Evolutionary conservation across 1,140 invertebrate genomes (phyloP).

Genomic region (Hormaphis cornu): DNA sequence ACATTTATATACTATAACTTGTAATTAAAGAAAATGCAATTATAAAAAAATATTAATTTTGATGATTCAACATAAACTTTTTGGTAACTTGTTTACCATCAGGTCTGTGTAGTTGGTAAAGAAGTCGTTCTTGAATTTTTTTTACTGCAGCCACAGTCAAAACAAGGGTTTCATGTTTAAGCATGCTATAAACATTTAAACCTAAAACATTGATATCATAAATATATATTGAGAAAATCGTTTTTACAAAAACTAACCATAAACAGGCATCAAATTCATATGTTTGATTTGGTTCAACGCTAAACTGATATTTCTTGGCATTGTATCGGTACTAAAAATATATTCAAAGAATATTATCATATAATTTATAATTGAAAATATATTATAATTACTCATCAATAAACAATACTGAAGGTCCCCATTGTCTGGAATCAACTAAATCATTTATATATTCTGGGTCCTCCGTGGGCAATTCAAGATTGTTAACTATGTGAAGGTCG

Average conservation of each 20-base stretch:
- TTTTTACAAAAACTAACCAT: constrained; percentile 52
- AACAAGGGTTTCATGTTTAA: constrained; percentile 91
- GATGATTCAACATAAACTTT: constrained; percentile 36
- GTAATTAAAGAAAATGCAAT: background rate
- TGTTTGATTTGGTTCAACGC: constrained; percentile 67
- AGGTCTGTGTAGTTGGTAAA: constrained; percentile 64
- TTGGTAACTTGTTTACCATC: constrained; percentile 42
- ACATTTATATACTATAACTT: background rate
- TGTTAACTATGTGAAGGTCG: constrained; percentile 84
- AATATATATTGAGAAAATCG: background rate
- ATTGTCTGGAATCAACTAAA: constrained; percentile 70
- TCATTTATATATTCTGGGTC: constrained; percentile 70
- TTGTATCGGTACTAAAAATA: constrained; percentile 60
- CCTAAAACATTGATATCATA: constrained; percentile 43
- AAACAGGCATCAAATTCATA: constrained; percentile 91
- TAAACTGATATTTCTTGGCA: constrained; percentile 74
- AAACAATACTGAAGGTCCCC: constrained; percentile 93
- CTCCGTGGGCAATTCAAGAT: constrained; percentile 74
- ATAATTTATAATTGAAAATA: background rate
- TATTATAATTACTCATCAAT: constrained; percentile 69
- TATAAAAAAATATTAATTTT: constrained; percentile 11
- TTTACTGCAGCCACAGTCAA: constrained; percentile 76
- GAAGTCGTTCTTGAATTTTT: constrained; percentile 73
- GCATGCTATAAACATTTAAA: constrained; percentile 77
- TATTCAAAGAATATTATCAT: constrained; percentile 9